phyloP scores from a whole-genome alignment of 2,888 invertebrate genomes.

The Coronaproctus castanopsis region DNA sequence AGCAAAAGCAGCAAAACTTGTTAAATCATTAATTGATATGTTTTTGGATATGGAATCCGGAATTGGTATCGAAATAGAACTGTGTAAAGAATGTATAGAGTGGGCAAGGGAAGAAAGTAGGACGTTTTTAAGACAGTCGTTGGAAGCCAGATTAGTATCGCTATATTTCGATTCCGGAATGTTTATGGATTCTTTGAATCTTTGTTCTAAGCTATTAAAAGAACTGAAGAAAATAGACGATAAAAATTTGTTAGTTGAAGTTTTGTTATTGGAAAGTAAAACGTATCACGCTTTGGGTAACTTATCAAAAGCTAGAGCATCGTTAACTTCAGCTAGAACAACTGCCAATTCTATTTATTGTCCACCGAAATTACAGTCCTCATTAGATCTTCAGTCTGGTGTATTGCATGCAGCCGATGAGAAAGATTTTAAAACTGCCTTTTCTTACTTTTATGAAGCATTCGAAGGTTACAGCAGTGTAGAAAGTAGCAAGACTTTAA shows the following conservation, averaged over 20 bases:
- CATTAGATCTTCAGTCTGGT: constrained; percentile 90
- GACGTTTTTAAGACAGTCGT: constrained; percentile 85
- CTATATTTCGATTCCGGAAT: constrained; percentile 82
- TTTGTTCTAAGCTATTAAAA: constrained; percentile 68
- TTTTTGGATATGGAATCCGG: constrained; percentile 93
- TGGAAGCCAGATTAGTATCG: constrained; percentile 86
- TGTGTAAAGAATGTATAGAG: constrained; percentile 95
- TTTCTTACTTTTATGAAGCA: constrained; percentile 98
- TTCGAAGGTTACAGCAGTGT: constrained; percentile 97
- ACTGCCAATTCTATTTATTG: constrained; percentile 99
- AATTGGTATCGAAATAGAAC: constrained; percentile 75
- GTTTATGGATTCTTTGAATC: constrained; percentile 63
- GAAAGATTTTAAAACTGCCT: constrained; percentile 97
- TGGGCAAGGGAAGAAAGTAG: constrained; percentile 97
- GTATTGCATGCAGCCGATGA: constrained; percentile 99
- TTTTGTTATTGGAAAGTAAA: constrained; percentile 93
- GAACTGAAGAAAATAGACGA: constrained; percentile 98
- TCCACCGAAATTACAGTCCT: constrained; percentile 94
- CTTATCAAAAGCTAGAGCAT: constrained; percentile 86
- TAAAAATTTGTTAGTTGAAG: constrained; percentile 94
- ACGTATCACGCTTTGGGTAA: constrained; percentile 95
- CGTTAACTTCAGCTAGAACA: constrained; percentile 93
- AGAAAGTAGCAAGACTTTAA: constrained; percentile 73
- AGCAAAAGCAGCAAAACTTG: constrained; percentile 96
- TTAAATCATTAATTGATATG: constrained; percentile 87